Evolutionary conservation across 2,797 vertebrate species (phyloP), one percentile per base, ranked within the genome.

Genomic region (Petrocephalus sullivani): DNA sequence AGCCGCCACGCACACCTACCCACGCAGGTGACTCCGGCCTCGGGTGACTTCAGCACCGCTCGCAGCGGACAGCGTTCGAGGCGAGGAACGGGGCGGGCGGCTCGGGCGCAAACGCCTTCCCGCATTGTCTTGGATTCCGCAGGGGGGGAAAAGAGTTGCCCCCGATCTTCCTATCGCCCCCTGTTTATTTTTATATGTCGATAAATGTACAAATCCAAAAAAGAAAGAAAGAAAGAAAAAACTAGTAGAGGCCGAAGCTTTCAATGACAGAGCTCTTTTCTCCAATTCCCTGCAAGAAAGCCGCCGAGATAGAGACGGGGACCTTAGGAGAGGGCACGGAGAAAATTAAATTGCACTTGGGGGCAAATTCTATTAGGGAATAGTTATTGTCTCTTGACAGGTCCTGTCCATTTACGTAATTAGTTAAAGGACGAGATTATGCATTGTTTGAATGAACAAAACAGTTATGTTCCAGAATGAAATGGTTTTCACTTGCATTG

Each of bases 301-400:
- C 91, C 90, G 88, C 90, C 90, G 91, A 92, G 92, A 92, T 90
- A 91, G 91, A 91, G 93, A 94, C 90, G 90, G 91, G 92, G 92
- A 94, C 94, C 92, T 93, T 90, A 93, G 93, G 92, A 93, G 94
- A 91, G 90, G 94, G 95, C 95, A 93, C 87, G 1, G 3, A 94
- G 97, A 96, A 98, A 98, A 99, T 98, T 97, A 97, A 98, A 98
- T 98, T 98, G 97, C 97, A 97, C 96, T 98, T 97, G 96, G 96
- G 96, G 96, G 95, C 95, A 98, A 98, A 99, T 98, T 97, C 95
- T 97, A 96, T 99, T 98, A 98, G 97, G 96, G 97, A 97, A 96
- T 94, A 97, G 96, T 95, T 94, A 96, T 96, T 92, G 95, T 96
- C 97, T 97, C 96, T 90, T 96, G 94, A 95, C 97, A 96, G 97